Conservation (phyloP, 2,797 vertebrate species). For the Anabas testudineus region DNA sequence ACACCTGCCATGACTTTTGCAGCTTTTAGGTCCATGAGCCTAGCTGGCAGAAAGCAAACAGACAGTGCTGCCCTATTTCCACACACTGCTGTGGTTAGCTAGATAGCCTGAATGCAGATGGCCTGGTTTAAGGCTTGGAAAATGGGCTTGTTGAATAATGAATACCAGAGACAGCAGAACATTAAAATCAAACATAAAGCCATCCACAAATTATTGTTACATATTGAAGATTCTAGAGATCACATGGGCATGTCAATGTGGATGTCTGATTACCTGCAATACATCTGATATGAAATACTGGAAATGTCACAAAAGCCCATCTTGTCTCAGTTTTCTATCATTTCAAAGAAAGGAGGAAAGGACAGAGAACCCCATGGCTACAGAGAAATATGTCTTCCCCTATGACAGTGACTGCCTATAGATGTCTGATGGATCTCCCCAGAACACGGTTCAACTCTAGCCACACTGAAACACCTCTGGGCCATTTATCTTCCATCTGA, state of each 20-base stretch:
- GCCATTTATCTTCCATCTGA: slow-evolving; percentile 67
- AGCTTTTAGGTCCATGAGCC: slow-evolving; percentile 35
- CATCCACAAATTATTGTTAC: slow-evolving; percentile 29
- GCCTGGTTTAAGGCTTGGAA: slow-evolving; percentile 59
- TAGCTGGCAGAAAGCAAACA: slow-evolving; percentile 45
- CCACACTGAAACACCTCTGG: slow-evolving; percentile 43
- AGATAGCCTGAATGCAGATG: slow-evolving; percentile 62
- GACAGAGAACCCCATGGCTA: background rate
- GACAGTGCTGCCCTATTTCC: slow-evolving; percentile 57
- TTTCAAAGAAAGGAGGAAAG: slow-evolving; percentile 1
- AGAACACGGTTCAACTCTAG: slow-evolving; percentile 54
- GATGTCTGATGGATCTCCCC: slow-evolving; percentile 63
- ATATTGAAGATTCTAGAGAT: slow-evolving; percentile 15
- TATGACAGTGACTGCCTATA: slow-evolving; percentile 36
- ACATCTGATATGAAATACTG: background rate
- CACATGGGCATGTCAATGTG: background rate
- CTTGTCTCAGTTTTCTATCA: slow-evolving; percentile 3
- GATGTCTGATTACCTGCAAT: slow-evolving; percentile 11
- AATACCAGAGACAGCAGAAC: slow-evolving; percentile 39
- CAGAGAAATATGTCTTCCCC: background rate
- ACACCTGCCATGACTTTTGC: slow-evolving; percentile 45
- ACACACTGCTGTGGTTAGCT: slow-evolving; percentile 51
- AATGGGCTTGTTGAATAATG: slow-evolving; percentile 67
- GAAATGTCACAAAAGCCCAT: slow-evolving; percentile 22
- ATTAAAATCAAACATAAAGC: slow-evolving; percentile 43